Conservation (phyloP, 2,888 invertebrate genomes). For the Lasioglossum zephyrum region DNA sequence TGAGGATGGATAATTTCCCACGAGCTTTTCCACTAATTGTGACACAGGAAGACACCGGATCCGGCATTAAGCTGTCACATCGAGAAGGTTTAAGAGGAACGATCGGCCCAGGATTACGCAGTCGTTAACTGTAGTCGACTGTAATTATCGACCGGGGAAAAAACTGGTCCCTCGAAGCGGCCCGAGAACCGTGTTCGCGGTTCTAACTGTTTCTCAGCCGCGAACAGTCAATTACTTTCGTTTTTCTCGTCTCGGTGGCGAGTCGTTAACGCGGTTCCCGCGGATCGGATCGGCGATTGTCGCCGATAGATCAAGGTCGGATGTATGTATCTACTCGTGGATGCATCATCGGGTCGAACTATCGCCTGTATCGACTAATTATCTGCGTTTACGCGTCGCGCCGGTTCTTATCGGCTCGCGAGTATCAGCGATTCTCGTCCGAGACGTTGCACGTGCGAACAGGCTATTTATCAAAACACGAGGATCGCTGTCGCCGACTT, state of each 20-base stretch:
- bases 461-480: slow-evolving; percentile 48
- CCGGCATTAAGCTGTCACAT: background rate
- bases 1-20: background rate
- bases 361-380: slow-evolving; percentile 75
- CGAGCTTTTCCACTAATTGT: slow-evolving; percentile 20
- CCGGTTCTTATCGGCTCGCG: slow-evolving; percentile 63
- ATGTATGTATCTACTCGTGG: slow-evolving; percentile 44
- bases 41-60: slow-evolving; percentile 28
- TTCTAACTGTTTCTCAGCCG: slow-evolving; percentile 18
- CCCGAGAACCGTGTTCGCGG: slow-evolving; percentile 3
- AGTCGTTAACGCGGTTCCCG: slow-evolving; percentile 43
- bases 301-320: slow-evolving; percentile 70
- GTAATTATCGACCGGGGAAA: slow-evolving; percentile 2
- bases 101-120: background rate
- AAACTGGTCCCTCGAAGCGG: background rate
- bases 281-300: slow-evolving; percentile 39
- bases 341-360: slow-evolving; percentile 70
- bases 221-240: slow-evolving; percentile 63
- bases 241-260: slow-evolving; percentile 41
- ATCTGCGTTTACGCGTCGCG: slow-evolving; percentile 72
- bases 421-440: slow-evolving; percentile 40
- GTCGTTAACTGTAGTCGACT: slow-evolving; percentile 6
- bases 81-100: background rate
- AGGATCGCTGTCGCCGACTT: slow-evolving; percentile 27
- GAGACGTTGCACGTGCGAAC: slow-evolving; percentile 41